Base-by-base conservation (phyloP, 2,888 invertebrate genomes). In the Drosophila anomalata region DNA sequence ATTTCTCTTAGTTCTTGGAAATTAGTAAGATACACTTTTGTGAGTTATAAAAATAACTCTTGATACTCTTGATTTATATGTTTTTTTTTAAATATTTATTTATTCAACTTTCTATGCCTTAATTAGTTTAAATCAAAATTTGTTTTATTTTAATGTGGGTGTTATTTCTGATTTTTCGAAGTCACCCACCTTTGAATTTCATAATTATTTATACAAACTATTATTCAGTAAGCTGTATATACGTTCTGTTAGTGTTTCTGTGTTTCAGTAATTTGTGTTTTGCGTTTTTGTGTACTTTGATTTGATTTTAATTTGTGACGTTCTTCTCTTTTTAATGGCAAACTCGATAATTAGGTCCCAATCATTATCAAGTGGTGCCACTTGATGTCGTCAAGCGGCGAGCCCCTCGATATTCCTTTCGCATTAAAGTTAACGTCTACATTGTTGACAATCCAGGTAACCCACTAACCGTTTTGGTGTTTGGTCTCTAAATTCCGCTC, bases 341-440 rank as follows among this genome's bases (percentile, higher is more conserved):
- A 39, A 59, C 46, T 44, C 26, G 47, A 58, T 26, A 29, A 58
- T 55, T 24, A 92, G 92, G 91, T 79, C 89, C 91, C 69, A 90
- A 90, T 76, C 88, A 90, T 78, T 92, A 92, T 86, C 93, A 93
- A 92, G 92, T 93, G 77, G 95, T 95, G 81, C 94, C 93, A 85
- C 92, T 94, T 56, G 94, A 94, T 89, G 91, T 91, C 42, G 77
- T 87, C 72, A 91, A 88, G 87, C 94, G 84, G 70, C 89, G 89
- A 59, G 90, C 91, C 66, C 91, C 91, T 68, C 89, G 89, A 66
- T 91, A 91, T 77, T 87, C 91, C 65, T 91, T 91, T 89, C 91
- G 91, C 78, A 88, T 91, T 83, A 90, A 90, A 88, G 85, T 91
- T 76, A 89, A 90, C 87, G 84, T 90, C 74, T 86, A 83, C 70